Evolutionary conservation across 2,113 vertebrate species (phyloP).

Genomic region (Meleagris gallopavo): DNA sequence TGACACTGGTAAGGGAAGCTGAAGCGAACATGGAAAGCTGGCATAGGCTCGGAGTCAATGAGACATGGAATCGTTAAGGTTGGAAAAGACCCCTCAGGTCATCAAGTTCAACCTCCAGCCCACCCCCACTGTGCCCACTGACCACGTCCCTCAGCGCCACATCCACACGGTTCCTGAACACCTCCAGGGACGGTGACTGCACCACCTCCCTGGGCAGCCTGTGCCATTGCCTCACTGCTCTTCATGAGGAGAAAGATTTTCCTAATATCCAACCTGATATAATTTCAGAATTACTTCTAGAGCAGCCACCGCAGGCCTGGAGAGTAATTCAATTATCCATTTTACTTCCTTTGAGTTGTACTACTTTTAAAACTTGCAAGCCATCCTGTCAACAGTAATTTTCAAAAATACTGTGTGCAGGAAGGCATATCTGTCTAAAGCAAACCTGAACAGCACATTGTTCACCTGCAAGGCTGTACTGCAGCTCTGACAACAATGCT

Average conservation of each 20-base stretch:
- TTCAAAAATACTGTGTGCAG: neutral
- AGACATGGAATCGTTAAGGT: too few species aligned
- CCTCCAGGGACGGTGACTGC: too few species aligned
- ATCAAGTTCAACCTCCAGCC: too few species aligned
- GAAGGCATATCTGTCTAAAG: neutral
- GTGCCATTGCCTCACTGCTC: too few species aligned
- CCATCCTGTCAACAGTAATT: neutral
- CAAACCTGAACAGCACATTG: neutral
- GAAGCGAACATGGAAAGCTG: neutral
- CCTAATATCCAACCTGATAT: neutral
- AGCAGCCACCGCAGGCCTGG: neutral
- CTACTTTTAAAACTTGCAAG: neutral
- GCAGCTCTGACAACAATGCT: slow-evolving; percentile 19
- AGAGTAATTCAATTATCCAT: neutral
- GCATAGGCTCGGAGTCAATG: neutral
- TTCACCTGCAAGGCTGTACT: neutral
- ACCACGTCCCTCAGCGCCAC: too few species aligned
- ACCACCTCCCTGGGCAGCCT: too few species aligned
- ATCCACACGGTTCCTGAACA: too few species aligned
- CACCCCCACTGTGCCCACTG: too few species aligned
- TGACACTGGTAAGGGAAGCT: neutral
- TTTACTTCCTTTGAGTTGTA: neutral
- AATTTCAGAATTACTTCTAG: neutral
- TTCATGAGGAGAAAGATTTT: too few species aligned
- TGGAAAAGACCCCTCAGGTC: too few species aligned